phyloP scores from a whole-genome alignment of 2,888 invertebrate genomes.

The Apotomis betuletana region DNA sequence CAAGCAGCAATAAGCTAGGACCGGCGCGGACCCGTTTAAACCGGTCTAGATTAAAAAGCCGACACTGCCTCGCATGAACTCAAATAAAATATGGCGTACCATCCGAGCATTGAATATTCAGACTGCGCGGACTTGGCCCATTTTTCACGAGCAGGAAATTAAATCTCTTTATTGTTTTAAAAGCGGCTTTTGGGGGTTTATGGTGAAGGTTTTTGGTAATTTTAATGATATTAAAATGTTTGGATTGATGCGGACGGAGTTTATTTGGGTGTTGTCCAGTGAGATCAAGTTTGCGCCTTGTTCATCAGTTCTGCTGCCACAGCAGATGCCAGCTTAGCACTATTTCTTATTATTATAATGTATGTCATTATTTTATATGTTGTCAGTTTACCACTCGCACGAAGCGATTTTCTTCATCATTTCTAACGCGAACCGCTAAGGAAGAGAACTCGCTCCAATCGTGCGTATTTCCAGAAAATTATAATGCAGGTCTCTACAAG shows the following conservation, averaged over 20 bases:
- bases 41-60: slow-evolving; percentile 40
- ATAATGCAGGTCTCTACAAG: no score
- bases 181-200: slow-evolving; percentile 34
- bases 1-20: slow-evolving; percentile 4
- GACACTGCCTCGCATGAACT: slow-evolving; percentile 45
- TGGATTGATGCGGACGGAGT: slow-evolving; percentile 3
- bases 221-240: slow-evolving; percentile 36
- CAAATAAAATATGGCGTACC: slow-evolving; percentile 65
- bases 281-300: no score
- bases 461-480: no score
- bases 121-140: slow-evolving; percentile 71
- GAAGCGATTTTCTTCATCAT: no score
- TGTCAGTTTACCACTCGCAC: no score
- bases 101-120: slow-evolving; percentile 69
- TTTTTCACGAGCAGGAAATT: slow-evolving; percentile 77
- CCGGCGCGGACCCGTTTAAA: slow-evolving; percentile 18
- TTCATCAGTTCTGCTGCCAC: no score
- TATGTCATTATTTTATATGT: no score
- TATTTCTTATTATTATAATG: no score
- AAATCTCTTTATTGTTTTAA: slow-evolving; percentile 41
- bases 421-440: no score
- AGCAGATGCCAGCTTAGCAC: no score
- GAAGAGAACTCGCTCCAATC: no score
- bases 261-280: background rate
- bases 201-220: slow-evolving; percentile 19